Percentiles rank a stretch among this genome's conserved stretches.
Evolutionary conservation across 37 sponge, comb jelly and placozoan species (phyloP).

Genomic region (Diacarnus erythraeanus): DNA sequence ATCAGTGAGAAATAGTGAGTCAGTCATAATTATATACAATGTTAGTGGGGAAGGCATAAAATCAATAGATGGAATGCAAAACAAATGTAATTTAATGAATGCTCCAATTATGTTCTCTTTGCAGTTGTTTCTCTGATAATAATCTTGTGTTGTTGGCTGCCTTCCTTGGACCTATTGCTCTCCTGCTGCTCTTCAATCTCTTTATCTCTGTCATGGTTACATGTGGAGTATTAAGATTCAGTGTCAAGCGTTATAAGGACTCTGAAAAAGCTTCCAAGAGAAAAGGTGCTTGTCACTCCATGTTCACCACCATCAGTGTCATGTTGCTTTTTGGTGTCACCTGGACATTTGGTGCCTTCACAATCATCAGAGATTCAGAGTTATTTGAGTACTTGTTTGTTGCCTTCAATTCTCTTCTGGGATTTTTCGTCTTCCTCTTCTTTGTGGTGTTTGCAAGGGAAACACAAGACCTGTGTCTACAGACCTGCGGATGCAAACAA

Average conservation of each 20-base stretch:
- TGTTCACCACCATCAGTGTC: conserved; percentile 20
- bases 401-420: conserved; percentile 38
- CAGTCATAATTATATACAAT: not conserved
- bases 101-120: not conserved
- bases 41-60: not conserved
- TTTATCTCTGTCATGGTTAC: conserved; percentile 16
- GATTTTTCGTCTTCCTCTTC: conserved; percentile 38
- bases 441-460: conserved; percentile 31
- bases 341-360: conserved; percentile 40
- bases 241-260: conserved; percentile 1
- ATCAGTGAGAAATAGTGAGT: conserved; percentile 28
- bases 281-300: not conserved
- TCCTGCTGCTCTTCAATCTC: conserved; percentile 30
- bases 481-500: conserved; percentile 23
- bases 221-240: not conserved
- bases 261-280: not conserved
- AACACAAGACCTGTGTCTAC: conserved; percentile 32
- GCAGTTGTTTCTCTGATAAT: conserved; percentile 49
- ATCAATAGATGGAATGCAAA: no score
- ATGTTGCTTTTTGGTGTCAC: conserved; percentile 33
- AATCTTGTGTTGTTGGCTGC: conserved; percentile 30
- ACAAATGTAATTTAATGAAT: conserved; percentile 6
- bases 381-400: conserved; percentile 30
- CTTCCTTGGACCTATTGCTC: conserved; percentile 29
- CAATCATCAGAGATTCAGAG: not conserved